Base-by-base conservation (phyloP, 2,797 vertebrate genomes). In the Heterohyrax brucei region DNA sequence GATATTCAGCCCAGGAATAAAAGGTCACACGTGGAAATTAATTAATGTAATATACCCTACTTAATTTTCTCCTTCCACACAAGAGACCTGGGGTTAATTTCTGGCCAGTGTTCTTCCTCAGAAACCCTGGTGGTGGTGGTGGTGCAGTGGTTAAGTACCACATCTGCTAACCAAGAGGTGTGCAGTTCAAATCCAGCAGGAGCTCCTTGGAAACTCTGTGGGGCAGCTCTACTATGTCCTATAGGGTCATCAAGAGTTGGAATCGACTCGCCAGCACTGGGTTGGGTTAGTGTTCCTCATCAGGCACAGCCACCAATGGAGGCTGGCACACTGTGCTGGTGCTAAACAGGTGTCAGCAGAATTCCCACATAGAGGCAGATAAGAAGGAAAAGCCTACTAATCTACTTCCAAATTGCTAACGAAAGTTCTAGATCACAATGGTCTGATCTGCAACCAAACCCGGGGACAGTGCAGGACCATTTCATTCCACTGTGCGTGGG, bases 1-100 rank as follows among this genome's bases (percentile, higher is more conserved):
- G 72, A 66, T 48, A 95, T 83, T 91, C 86, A 82, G 80, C 18
- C 72, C 85, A 94, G 82, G 72, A 94, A 94, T 89, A 46, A 76
- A 94, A 89, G 62, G 87, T 80, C 93, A 93, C 14, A 82, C 50
- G 33, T 86, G 80, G 91, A 91, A 93, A 93, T 86, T 70, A 94
- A 86, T 73, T 28, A 70, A 44, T 79, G 0, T 76, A 56, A 84
- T 3, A 75, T 1, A 73, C 3, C 16, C 21, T n/a, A 62, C 77
- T n/a, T 33, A 33, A 33, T 33, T 33, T n/a, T 70, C 68, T 33
- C 16, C 16, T 70, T 70, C 16, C 28, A n/a, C 22, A 16, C 5
- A 19, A 16, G 68, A 70, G n/a, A 70, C 30, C 68, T 70, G 30
- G 14, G n/a, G n/a, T 70, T 16, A 33, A n/a, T 33, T 33, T n/a